These are phyloP conservation scores for Botia almorhae DNA, from an alignment of 2,797 vertebrate genomes.

Conservation along the genomic window DNA sequence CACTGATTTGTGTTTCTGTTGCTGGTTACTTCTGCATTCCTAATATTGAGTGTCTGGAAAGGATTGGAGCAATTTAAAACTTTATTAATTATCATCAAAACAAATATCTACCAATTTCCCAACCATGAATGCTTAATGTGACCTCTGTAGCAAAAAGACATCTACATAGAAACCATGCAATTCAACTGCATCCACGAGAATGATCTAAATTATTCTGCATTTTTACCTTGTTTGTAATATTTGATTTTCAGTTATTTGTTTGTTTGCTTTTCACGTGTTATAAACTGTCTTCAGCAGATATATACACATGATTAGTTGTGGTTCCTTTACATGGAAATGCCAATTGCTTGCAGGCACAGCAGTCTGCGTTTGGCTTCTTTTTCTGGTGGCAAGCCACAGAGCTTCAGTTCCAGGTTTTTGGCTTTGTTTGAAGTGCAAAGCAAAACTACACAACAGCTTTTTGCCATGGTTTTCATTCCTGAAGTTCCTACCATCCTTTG, in stretches of 20 bases:
- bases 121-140: neutral
- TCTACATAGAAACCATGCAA: neutral
- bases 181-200: too few relatives aligned
- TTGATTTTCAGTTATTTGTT: neutral
- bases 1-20: neutral
- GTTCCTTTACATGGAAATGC: neutral
- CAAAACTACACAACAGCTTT: neutral
- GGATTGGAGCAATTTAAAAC: neutral
- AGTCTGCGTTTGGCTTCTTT: neutral
- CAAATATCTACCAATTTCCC: neutral
- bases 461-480: neutral
- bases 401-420: neutral
- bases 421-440: constrained; percentile 1
- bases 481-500: neutral
- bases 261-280: neutral
- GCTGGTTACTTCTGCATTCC: too few relatives aligned
- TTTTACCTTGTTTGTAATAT: neutral
- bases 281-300: neutral
- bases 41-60: neutral
- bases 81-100: neutral
- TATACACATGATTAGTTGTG: neutral
- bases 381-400: neutral
- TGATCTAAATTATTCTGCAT: neutral
- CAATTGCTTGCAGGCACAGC: constrained; percentile 1
- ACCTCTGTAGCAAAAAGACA: neutral